Conservation (phyloP, 2,113 vertebrate genomes). For the Cyanocitta stelleri region DNA sequence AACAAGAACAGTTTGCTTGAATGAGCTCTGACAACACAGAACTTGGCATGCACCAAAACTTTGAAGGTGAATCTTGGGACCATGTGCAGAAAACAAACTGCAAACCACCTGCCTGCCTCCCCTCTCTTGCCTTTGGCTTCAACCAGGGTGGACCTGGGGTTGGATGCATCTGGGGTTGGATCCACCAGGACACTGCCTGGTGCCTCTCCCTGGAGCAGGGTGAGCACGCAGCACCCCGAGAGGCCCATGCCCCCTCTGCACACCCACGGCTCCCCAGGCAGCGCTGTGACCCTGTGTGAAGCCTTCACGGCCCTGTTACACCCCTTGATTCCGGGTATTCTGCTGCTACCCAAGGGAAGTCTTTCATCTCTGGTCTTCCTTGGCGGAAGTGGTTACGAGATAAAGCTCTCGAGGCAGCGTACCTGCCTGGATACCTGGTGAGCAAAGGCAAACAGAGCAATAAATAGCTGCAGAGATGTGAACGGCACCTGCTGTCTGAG, state of each 20-base stretch:
- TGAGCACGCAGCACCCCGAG: neutral
- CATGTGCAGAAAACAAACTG: neutral
- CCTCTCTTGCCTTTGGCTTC: neutral
- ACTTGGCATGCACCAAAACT: neutral
- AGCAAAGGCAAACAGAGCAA: neutral
- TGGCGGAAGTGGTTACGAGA: neutral
- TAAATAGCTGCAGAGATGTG: neutral
- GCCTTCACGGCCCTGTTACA: neutral
- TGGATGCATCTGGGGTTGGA: neutral
- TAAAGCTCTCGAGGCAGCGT: neutral
- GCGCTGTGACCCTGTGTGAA: accelerated
- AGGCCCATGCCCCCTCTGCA: neutral
- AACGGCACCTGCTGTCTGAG: neutral
- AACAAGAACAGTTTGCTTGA: neutral
- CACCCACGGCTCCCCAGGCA: neutral
- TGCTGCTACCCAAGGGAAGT: neutral
- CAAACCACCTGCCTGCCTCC: neutral
- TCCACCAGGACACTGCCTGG: accelerated
- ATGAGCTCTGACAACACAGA: neutral
- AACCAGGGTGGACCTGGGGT: accelerated
- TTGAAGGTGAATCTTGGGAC: neutral
- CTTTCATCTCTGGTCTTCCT: neutral
- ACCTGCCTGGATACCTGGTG: neutral
- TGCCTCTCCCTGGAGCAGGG: neutral
- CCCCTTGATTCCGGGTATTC: neutral